Evolutionary conservation across 2,797 vertebrate species (phyloP), one percentile per base, ranked within the genome.

Genomic region (Streptopelia turtur): DNA sequence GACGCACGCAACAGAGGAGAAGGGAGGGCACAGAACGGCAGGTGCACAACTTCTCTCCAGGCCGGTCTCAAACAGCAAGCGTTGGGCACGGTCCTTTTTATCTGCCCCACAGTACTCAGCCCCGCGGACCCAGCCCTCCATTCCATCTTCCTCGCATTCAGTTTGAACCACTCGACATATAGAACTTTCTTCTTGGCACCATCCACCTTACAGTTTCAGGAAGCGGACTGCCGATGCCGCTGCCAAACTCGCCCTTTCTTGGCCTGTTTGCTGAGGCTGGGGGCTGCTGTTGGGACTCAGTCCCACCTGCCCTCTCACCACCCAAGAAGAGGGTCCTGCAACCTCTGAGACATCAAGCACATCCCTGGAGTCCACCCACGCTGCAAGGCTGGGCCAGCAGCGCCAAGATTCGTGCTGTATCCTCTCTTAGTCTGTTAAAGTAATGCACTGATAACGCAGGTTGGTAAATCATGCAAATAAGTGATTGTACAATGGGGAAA

Each of bases 1-100:
- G 63, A 6, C 0, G 0, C 43, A 31, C 11, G 7, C 0, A 1
- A 43, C 3, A 11, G 39, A n/a, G 57, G 39, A 30, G 57, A 23
- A 52, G 5, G 21, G 13, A 77, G 25, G 9, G 24, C 8, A 31
- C 22, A 41, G 87, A 65, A 83, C 0, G 3, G 39, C 57, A 85
- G n/a, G 10, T 22, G 10, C 27, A 16, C 1, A 3, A 9, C 57
- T 49, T 17, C 22, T 53, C 65, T n/a, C 53, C 21, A 1, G 4
- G 23, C 7, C 25, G 1, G 1, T 39, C 72, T 74, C 50, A 33
- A 41, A 53, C 4, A 1, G 45, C 5, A 85, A 41, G 10, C 12
- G 7, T 28, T 35, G 31, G 45, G 27, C 35, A 81, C 0, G 0
- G 35, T 28, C 49, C 71, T 77, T 59, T 59, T 31, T 13, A 41